Conservation (phyloP, 2,113 vertebrate genomes). For the Corvus cornix region DNA sequence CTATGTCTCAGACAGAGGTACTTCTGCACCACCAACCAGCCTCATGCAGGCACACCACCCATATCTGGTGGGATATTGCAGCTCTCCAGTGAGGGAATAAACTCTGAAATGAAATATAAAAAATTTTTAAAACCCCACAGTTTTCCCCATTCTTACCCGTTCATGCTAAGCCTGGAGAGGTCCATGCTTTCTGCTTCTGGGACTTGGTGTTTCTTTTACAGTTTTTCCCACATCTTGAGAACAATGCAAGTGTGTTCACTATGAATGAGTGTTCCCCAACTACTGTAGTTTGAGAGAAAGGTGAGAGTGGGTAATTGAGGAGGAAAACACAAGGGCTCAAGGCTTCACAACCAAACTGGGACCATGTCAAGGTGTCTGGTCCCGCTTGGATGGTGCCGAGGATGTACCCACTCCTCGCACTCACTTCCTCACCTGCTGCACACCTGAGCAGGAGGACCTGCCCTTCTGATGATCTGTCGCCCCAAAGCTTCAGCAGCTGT, state of each 20-base stretch:
- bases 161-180: neutral
- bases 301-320: neutral
- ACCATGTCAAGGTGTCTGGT: neutral
- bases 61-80: neutral
- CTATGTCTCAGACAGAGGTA: neutral
- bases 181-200: neutral
- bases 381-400: neutral
- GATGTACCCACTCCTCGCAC: neutral
- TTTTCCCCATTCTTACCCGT: rapidly evolving
- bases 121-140: too few relatives aligned
- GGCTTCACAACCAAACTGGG: neutral
- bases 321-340: neutral
- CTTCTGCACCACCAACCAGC: neutral
- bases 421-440: neutral
- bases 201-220: neutral
- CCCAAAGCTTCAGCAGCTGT: neutral
- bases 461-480: neutral
- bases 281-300: neutral
- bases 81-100: neutral
- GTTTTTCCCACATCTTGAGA: neutral
- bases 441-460: neutral
- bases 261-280: neutral
- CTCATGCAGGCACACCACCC: neutral
- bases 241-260: neutral
- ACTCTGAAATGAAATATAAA: neutral